Evolutionary conservation across 64 coral and sea anemone species (phyloP), one percentile per base, ranked within the genome.

Genomic region (Actinia tenebrosa): DNA sequence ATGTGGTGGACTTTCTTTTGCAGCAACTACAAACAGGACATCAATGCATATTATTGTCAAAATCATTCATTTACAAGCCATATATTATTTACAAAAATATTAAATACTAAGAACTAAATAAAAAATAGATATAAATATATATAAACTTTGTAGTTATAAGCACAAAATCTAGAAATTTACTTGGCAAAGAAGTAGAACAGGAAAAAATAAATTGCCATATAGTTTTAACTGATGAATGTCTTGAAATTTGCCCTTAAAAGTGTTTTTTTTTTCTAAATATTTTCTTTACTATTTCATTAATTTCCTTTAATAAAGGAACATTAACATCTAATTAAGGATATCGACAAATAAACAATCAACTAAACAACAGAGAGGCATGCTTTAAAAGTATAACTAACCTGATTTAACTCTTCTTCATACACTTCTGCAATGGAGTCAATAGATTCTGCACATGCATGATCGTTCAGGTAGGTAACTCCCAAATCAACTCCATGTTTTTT

Each of bases 401-500:
- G 83, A 81, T 91, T 86, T 86, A 91, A 91, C 60, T 86, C 89
- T 79, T 86, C 84, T 56, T 91, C 64, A 60, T 91, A 86, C 71
- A 91, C 68, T 61, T 91, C 84, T n/a, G 77, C 90, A 91, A 87
- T 87, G 45, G 84, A 87, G 86, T 80, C 90, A 91, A 91, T 87
- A 91, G 58, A 91, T 71, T 91, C 84, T 79, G 84, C 90, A 87
- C 90, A 91, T 79, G 77, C 66, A 87, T 82, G 90, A 91, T 91
- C 75, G 60, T 91, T 91, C 44, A 91, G 63, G 84, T 91, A 91
- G 66, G 83, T 91, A 81, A 81, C 45, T 55, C 89, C 89, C 53
- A 86, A 91, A 71, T 85, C 82, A 90, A 90, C 89, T 53, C 89
- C 89, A 90, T 90, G 89, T 72, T 25, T 63, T 68, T 85, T 85